phyloP scores from a whole-genome alignment of 2,888 invertebrate species.

The Eupithecia vulgata region DNA sequence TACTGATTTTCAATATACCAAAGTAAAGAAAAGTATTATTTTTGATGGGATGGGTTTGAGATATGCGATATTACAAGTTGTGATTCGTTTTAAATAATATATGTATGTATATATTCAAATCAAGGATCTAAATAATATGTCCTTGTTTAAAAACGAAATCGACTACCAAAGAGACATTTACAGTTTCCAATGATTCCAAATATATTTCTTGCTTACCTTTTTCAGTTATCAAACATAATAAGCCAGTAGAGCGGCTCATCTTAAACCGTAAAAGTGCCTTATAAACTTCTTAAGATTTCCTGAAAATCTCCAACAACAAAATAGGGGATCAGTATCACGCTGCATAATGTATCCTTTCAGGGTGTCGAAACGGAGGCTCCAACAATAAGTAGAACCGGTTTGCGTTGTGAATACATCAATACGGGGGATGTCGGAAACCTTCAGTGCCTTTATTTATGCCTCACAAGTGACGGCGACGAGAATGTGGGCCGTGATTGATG shows the following conservation, averaged over 20 bases:
- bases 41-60: background rate
- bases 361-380: constrained; percentile 56
- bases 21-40: too few relatives aligned
- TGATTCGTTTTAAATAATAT: background rate
- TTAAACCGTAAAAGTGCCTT: constrained; percentile 15
- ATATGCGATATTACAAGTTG: background rate
- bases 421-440: constrained; percentile 64
- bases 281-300: constrained; percentile 30
- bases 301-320: constrained; percentile 34
- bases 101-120: background rate
- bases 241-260: background rate
- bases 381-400: constrained; percentile 66
- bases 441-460: constrained; percentile 72
- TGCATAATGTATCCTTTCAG: constrained; percentile 48
- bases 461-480: constrained; percentile 65
- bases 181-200: background rate
- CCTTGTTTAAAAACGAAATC: background rate
- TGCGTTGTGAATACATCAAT: constrained; percentile 72
- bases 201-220: background rate
- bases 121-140: background rate
- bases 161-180: background rate
- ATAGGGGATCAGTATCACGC: constrained; percentile 38
- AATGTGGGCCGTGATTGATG: constrained; percentile 73
- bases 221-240: background rate
- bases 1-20: too few relatives aligned